phyloP scores from a whole-genome alignment of 2,888 invertebrate species.

The Hybos culiciformis region DNA sequence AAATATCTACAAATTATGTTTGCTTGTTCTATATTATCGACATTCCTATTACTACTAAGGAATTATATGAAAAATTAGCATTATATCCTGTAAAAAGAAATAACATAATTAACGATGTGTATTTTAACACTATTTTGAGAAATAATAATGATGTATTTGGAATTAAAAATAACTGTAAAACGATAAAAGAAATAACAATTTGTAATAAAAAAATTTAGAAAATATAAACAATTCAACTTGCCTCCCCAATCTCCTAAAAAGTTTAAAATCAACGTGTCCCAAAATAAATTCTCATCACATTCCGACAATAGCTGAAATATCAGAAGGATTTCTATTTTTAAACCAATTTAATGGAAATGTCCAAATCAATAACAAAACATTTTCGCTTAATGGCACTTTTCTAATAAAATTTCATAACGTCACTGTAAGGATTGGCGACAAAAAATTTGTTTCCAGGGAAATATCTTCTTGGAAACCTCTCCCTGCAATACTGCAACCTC shows the following conservation, averaged over 20 bases:
- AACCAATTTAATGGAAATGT: conserved; percentile 8
- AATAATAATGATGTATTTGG: conserved; percentile 1
- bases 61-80: conserved; percentile 6
- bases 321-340: conserved; percentile 5
- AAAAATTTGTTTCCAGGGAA: conserved; percentile 2
- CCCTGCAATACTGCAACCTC: not conserved
- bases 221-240: too few species aligned
- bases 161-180: conserved; percentile 7
- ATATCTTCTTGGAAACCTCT: not conserved
- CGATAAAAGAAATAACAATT: conserved; percentile 3
- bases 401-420: conserved; percentile 7
- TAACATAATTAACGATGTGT: conserved; percentile 3
- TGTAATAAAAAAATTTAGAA: conserved; percentile 2
- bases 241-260: not conserved
- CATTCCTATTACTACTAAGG: conserved; percentile 5
- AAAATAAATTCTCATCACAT: conserved; percentile 1
- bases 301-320: conserved; percentile 6
- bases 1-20: conserved; percentile 4
- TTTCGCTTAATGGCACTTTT: conserved; percentile 5
- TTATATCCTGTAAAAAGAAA: conserved; percentile 7
- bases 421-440: conserved; percentile 1
- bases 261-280: conserved; percentile 5
- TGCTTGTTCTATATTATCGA: conserved; percentile 6
- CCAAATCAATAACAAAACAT: not conserved
- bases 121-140: not conserved